A percentile compares a stretch with the other conserved stretches of the same genome.
phyloP scores from a whole-genome alignment of 2,888 invertebrate species.

The Aspidiotus rigidus region DNA sequence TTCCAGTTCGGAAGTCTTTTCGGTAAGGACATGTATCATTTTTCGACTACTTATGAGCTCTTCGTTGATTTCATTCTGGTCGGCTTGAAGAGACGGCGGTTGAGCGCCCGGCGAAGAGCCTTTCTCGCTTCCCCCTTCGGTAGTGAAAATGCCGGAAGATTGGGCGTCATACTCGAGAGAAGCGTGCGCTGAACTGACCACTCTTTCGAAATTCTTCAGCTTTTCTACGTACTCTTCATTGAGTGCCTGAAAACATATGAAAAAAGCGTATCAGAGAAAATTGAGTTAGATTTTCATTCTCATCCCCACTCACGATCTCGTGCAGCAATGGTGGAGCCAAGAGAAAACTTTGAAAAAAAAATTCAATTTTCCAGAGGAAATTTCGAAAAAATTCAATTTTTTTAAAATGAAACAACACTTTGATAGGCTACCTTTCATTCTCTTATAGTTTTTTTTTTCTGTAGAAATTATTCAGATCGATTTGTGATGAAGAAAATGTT shows the following conservation, averaged over 20 bases:
- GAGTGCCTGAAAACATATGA: constrained; percentile 6
- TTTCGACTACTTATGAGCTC: constrained; percentile 2
- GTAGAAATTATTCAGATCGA: too few relatives aligned
- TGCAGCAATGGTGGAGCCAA: too few relatives aligned
- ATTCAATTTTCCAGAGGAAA: too few relatives aligned
- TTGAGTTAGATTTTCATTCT: too few relatives aligned
- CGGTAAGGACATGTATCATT: background rate
- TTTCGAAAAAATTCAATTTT: too few relatives aligned
- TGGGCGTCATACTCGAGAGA: constrained; percentile 19
- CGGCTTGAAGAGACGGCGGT: background rate
- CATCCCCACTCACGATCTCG: too few relatives aligned
- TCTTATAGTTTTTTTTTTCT: too few relatives aligned
- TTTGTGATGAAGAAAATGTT: too few relatives aligned
- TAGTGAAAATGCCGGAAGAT: background rate
- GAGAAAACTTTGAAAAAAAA: too few relatives aligned
- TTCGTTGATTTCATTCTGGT: background rate
- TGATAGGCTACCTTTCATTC: too few relatives aligned
- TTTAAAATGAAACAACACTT: too few relatives aligned
- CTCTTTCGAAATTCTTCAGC: constrained; percentile 43
- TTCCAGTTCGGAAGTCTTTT: constrained; percentile 19
- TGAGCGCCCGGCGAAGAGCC: background rate
- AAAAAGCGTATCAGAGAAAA: too few relatives aligned
- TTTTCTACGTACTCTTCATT: constrained; percentile 35
- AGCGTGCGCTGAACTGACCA: constrained; percentile 43
- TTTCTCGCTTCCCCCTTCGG: background rate